These are phyloP conservation scores for Shargacucullia verbasci DNA, from an alignment of 2,888 invertebrate species.

Conservation along the genomic window DNA sequence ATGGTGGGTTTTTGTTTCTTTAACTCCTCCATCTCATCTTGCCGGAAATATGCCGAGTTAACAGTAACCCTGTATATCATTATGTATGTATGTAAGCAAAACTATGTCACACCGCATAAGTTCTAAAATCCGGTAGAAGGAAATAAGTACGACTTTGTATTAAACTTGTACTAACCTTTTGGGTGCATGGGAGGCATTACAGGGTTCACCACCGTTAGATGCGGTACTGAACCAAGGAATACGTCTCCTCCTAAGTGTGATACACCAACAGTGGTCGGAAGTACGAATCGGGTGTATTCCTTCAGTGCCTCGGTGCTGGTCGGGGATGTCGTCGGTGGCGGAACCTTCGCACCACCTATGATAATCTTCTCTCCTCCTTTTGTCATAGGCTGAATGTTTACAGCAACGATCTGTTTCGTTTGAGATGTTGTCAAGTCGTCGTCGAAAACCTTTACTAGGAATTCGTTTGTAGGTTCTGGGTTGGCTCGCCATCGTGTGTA, in stretches of 20 bases:
- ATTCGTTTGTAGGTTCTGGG: slow-evolving; percentile 73
- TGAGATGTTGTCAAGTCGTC: slow-evolving; percentile 72
- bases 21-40: too few species aligned
- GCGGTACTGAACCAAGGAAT: slow-evolving; percentile 41
- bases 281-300: slow-evolving; percentile 79
- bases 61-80: too few species aligned
- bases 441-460: slow-evolving; percentile 84
- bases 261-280: slow-evolving; percentile 65
- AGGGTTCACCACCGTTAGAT: slow-evolving; percentile 39
- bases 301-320: slow-evolving; percentile 49
- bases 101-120: too few species aligned
- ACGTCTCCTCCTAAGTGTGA: slow-evolving; percentile 48
- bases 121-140: too few species aligned
- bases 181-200: slow-evolving; percentile 21
- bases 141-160: too few species aligned
- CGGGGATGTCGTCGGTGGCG: slow-evolving; percentile 53
- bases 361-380: slow-evolving; percentile 74
- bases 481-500: slow-evolving; percentile 81
- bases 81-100: too few species aligned
- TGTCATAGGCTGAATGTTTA: slow-evolving; percentile 74
- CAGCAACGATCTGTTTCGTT: slow-evolving; percentile 69
- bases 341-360: slow-evolving; percentile 75
- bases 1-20: too few species aligned
- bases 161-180: slow-evolving; percentile 33
- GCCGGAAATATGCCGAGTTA: too few species aligned